phyloP scores from a whole-genome alignment of 2,797 vertebrate genomes.

The Acanthurus lineatus region DNA sequence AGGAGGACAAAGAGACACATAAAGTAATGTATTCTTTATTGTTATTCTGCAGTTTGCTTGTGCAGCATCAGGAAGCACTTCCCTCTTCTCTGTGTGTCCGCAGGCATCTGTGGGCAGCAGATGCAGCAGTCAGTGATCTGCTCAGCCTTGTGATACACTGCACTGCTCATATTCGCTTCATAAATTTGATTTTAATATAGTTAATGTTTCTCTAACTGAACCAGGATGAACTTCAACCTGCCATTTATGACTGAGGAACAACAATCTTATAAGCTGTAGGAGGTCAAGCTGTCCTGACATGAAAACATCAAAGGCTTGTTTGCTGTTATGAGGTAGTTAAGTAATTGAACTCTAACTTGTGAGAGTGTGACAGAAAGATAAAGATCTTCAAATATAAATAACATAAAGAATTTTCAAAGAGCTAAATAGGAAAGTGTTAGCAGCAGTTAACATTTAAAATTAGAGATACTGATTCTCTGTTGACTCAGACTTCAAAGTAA shows the following conservation, averaged over 20 bases:
- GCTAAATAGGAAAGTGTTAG: neutral
- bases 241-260: neutral
- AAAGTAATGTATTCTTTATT: neutral
- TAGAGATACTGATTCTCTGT: constrained; percentile 42
- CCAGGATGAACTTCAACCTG: constrained; percentile 21
- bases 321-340: constrained; percentile 10
- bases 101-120: constrained; percentile 39
- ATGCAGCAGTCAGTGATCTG: constrained; percentile 19
- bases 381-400: constrained; percentile 4
- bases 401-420: neutral
- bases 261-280: neutral
- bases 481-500: constrained; percentile 66
- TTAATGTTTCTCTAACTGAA: constrained; percentile 18
- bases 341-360: constrained; percentile 13
- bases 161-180: neutral
- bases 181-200: neutral
- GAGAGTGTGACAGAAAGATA: constrained; percentile 3
- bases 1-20: neutral
- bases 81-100: constrained; percentile 15
- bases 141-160: neutral
- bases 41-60: constrained; percentile 3
- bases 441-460: constrained; percentile 29
- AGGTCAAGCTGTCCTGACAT: constrained; percentile 15
- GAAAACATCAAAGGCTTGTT: constrained; percentile 29
- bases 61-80: constrained; percentile 26